Evolutionary conservation across 2,888 invertebrate genomes (phyloP), one percentile per base, ranked within the genome.

Genomic region (Yponomeuta cagnagella): DNA sequence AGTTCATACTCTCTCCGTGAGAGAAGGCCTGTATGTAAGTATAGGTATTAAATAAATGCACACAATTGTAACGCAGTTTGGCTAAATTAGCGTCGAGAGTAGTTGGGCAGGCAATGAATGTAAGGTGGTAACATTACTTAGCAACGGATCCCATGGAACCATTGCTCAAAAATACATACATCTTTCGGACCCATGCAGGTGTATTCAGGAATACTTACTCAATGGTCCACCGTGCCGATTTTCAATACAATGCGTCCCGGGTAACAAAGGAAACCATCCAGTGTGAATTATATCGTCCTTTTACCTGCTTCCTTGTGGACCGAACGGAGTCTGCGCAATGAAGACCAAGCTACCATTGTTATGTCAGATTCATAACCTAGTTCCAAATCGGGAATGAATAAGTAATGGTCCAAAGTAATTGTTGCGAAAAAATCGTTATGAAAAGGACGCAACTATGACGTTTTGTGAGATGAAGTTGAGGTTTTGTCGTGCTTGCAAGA

Each of bases 401-500:
- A 80, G 77, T 78, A 79, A 81, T 80, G 77, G 80, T 79, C 79
- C 76, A 72, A 74, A 74, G 78, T 74, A 74, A 72, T 74, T 70
- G 69, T 72, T 69, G 71, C 70, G 75, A 69, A 23, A 15, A 68
- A n/a, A 48, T 58, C 15, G 52, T 58, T 15, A 4, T 12, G 52
- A 58, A 15, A 58, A 58, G 52, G 12, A 15, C 15, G 52, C 52
- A 5, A 58, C 12, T 58, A 58, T 58, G 52, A 5, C 1, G 12
- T 58, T 43, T 58, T 1, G 52, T 58, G 52, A 58, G 15, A 15
- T 12, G 12, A 58, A 58, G 12, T 58, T 15, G 2, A 58, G 1
- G 52, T 58, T 58, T 15, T 58, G 1, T 58, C 15, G 12, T 58
- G 15, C 3, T 15, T 15, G 12, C 15, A 15, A 15, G 52, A 58